Percentiles rank a stretch among this genome's conserved stretches.
Evolutionary conservation across 2,113 vertebrate genomes (phyloP).

Genomic region (Cyphotilapia sp.): DNA sequence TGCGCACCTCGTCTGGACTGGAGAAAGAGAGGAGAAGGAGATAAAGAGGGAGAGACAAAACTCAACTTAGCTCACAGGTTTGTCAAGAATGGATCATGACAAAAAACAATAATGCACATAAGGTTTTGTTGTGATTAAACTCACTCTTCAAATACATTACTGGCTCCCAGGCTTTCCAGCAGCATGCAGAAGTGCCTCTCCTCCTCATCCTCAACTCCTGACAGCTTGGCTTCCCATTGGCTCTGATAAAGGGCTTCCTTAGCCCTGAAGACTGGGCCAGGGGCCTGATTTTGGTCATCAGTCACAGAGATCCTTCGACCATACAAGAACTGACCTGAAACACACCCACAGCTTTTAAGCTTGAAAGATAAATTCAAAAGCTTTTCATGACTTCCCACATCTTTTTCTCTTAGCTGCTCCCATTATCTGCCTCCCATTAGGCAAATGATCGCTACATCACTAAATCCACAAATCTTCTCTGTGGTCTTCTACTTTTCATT

Average conservation of each 20-base stretch:
- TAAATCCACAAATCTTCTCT: not conserved
- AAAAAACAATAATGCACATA: not conserved
- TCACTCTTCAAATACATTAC: constrained; percentile 85
- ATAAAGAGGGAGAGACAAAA: not conserved
- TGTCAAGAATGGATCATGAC: not conserved
- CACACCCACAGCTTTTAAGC: not conserved
- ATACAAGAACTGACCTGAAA: constrained; percentile 80
- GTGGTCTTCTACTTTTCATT: not conserved
- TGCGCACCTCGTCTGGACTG: constrained; percentile 79
- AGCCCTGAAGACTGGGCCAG: constrained; percentile 3
- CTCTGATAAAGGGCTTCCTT: constrained; percentile 71
- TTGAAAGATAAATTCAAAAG: not conserved
- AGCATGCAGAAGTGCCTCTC: constrained; percentile 82
- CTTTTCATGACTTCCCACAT: not conserved
- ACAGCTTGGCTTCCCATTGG: constrained; percentile 56
- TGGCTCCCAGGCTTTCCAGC: constrained; percentile 82
- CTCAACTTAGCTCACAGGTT: not conserved
- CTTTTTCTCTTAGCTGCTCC: not conserved
- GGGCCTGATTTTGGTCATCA: constrained; percentile 30
- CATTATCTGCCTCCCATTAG: not conserved
- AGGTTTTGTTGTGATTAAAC: constrained; percentile 29
- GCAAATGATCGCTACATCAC: not conserved
- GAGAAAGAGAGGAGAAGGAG: not conserved
- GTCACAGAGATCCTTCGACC: constrained; percentile 64
- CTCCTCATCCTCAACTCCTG: constrained; percentile 69